Conservation (phyloP, 2,113 vertebrate species). For the Gracilinanus agilis region DNA sequence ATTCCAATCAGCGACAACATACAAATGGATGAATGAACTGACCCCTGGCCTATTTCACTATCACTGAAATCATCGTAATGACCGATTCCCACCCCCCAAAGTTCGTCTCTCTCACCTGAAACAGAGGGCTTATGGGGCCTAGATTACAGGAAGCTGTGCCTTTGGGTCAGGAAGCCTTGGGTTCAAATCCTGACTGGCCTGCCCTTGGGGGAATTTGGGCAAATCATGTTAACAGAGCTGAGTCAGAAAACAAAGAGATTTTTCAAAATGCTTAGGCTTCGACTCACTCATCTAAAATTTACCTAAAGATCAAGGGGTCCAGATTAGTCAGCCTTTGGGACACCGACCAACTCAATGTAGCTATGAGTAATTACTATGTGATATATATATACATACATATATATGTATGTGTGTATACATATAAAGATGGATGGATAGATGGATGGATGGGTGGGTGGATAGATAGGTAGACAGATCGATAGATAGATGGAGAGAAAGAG, state of each 20-base stretch:
- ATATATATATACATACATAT: too few relatives aligned
- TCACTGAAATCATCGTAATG: conserved; percentile 40
- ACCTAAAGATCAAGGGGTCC: background rate
- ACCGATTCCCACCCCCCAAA: background rate
- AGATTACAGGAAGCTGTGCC: background rate
- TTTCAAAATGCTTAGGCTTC: background rate
- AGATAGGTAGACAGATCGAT: too few relatives aligned
- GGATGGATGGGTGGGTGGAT: too few relatives aligned
- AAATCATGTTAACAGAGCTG: background rate
- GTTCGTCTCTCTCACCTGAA: conserved; percentile 1
- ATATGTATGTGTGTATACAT: too few relatives aligned
- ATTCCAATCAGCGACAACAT: background rate
- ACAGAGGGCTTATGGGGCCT: background rate
- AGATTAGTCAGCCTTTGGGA: background rate
- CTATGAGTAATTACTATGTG: background rate
- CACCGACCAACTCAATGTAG: background rate
- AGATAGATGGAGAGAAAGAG: too few relatives aligned
- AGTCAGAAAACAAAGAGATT: background rate
- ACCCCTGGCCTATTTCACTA: conserved; percentile 50
- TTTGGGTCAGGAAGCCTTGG: background rate
- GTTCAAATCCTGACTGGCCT: background rate
- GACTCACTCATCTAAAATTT: background rate
- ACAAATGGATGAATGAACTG: conserved; percentile 27
- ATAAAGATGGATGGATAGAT: too few relatives aligned
- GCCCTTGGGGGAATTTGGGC: background rate